A percentile compares a stretch with the other conserved stretches of the same genome.
phyloP scores from a whole-genome alignment of 2,888 invertebrate genomes.

The Sinopyrophorus schimmeli region DNA sequence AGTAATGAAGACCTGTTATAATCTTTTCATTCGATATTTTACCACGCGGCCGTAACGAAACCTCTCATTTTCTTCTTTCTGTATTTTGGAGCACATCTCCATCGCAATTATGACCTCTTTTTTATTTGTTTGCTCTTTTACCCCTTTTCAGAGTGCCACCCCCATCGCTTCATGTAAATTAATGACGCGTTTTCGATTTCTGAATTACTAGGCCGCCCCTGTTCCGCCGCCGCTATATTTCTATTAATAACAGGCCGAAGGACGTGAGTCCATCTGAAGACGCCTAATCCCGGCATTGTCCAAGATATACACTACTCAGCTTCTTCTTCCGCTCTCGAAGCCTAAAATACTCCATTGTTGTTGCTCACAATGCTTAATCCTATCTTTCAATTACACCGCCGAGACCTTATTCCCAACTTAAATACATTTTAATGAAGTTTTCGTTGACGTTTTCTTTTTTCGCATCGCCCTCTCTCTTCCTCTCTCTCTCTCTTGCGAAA shows the following conservation, averaged over 20 bases:
- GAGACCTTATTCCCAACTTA: conserved; percentile 35
- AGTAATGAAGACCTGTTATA: conserved; percentile 33
- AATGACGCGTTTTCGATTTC: no score
- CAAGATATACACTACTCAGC: conserved; percentile 35
- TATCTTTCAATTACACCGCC: conserved; percentile 45
- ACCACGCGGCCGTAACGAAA: conserved; percentile 23
- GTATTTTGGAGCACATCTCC: no score
- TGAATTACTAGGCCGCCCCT: conserved; percentile 27
- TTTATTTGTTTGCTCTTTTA: conserved; percentile 13
- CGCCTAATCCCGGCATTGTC: conserved; percentile 45
- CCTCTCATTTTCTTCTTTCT: conserved; percentile 28
- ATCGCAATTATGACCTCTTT: conserved; percentile 23
- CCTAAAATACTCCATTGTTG: conserved; percentile 43
- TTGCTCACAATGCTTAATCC: conserved; percentile 43
- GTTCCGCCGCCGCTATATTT: conserved; percentile 33
- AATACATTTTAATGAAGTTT: conserved; percentile 42
- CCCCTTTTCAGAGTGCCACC: no score
- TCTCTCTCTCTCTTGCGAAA: no score
- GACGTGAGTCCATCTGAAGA: conserved; percentile 31
- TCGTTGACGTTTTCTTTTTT: not conserved
- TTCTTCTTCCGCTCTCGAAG: conserved; percentile 41
- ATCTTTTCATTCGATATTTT: conserved; percentile 31
- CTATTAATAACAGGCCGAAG: conserved; percentile 35
- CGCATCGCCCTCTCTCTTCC: no score
- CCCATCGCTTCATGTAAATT: no score